A percentile compares a stretch with the other conserved stretches of the same genome.
Conservation (phyloP, 2,113 vertebrate genomes). For the Oostethus manadensis region DNA sequence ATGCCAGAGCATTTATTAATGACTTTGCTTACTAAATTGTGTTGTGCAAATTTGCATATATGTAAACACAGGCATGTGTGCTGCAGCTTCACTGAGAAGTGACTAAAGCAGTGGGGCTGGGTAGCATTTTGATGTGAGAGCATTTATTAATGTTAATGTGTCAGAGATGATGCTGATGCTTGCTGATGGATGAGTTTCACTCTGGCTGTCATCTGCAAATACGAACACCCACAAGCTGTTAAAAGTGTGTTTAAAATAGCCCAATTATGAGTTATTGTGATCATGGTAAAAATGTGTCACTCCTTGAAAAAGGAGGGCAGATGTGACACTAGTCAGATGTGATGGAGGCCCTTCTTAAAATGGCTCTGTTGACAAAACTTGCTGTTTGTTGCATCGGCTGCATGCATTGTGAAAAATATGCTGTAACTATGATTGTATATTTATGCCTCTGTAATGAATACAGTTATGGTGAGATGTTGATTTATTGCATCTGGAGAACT, state of each 20-base stretch:
- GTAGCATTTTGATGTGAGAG: constrained; percentile 33
- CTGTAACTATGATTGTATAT: constrained; percentile 18
- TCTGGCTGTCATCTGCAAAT: constrained; percentile 63
- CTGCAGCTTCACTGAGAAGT: constrained; percentile 4
- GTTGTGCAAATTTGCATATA: constrained; percentile 39
- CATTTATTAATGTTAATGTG: constrained; percentile 44
- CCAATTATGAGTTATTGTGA: constrained; percentile 67
- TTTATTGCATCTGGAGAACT: constrained; percentile 37
- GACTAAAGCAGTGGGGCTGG: constrained; percentile 5
- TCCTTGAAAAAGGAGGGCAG: constrained; percentile 37
- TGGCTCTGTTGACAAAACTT: constrained; percentile 3
- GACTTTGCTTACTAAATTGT: constrained; percentile 34
- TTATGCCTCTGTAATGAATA: constrained; percentile 22
- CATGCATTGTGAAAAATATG: constrained; percentile 3
- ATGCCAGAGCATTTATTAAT: constrained; percentile 45
- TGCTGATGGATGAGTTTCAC: constrained; percentile 64
- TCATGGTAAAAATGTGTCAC: constrained; percentile 55
- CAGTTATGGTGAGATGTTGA: constrained; percentile 21
- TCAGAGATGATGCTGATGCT: constrained; percentile 63
- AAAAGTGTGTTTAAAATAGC: constrained; percentile 71
- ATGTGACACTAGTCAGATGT: constrained; percentile 49
- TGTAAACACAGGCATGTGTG: not conserved
- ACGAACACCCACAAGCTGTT: constrained; percentile 65
- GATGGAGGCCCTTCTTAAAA: constrained; percentile 27
- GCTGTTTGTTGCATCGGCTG: constrained; percentile 24